These are phyloP conservation scores for Monomorium pharaonis DNA, from an alignment of 1,140 invertebrate species.

Conservation along the genomic window DNA sequence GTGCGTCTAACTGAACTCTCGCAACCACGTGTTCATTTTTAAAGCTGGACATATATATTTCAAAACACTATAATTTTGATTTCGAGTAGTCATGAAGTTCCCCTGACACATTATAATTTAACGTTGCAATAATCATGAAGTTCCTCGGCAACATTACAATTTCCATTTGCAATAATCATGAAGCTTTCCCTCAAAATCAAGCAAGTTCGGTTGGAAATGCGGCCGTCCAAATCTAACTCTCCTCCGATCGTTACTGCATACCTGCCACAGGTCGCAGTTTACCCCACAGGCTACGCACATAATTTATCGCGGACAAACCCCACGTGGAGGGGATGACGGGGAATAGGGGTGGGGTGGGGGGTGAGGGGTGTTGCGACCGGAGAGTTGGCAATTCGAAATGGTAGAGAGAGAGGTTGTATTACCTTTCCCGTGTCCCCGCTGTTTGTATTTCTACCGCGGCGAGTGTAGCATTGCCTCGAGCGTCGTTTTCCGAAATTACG, in stretches of 20 bases:
- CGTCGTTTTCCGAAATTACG: conserved; percentile 72
- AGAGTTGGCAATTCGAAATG: conserved; percentile 61
- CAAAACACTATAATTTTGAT: conserved; percentile 8
- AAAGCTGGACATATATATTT: neutral
- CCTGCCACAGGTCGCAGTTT: conserved; percentile 61
- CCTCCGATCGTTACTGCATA: conserved; percentile 53
- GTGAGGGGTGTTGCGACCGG: neutral
- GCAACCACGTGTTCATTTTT: neutral
- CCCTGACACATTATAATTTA: conserved; percentile 6
- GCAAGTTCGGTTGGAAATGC: conserved; percentile 47
- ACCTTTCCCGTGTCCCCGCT: conserved; percentile 43
- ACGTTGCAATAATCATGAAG: conserved; percentile 44
- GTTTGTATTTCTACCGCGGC: conserved; percentile 66
- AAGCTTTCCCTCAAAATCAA: conserved; percentile 55
- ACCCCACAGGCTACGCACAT: conserved; percentile 46
- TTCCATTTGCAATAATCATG: conserved; percentile 50
- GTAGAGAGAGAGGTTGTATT: conserved; percentile 17
- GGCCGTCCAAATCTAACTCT: conserved; percentile 47
- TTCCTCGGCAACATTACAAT: conserved; percentile 32
- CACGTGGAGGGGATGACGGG: conserved; percentile 18
- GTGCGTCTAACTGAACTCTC: neutral
- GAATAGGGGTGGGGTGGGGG: neutral
- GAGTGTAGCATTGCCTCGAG: conserved; percentile 53
- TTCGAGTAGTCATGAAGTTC: neutral
- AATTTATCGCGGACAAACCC: conserved; percentile 57